Conservation (phyloP, 2,797 vertebrate genomes). For the Chlorospingus semifuscus region DNA sequence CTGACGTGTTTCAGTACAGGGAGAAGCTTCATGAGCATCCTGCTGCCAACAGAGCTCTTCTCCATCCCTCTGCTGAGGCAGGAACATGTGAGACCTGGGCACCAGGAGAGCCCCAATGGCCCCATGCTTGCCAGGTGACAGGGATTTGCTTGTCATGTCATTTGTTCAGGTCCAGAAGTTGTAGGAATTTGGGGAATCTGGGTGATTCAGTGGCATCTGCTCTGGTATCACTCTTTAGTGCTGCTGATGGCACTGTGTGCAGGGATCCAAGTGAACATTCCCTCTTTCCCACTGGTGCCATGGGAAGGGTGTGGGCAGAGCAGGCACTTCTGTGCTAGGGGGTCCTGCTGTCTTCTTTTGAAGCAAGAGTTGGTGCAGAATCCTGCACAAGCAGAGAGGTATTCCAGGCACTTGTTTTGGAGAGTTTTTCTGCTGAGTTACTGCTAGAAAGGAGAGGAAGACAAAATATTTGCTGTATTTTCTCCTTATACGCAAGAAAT, state of each 20-base stretch:
- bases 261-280: not conserved
- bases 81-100: not conserved
- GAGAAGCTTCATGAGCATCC: rapidly evolving
- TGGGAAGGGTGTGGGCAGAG: not conserved
- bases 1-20: not conserved
- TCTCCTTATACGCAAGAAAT: not conserved
- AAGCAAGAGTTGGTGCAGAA: not conserved
- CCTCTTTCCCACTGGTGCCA: not conserved
- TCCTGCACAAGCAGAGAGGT: not conserved
- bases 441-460: not conserved
- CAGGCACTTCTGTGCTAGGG: not conserved
- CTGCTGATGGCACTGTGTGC: not conserved
- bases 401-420: not conserved
- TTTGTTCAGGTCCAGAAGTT: not conserved
- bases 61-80: not conserved
- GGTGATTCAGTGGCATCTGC: not conserved
- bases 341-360: not conserved
- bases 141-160: rapidly evolving
- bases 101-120: not conserved
- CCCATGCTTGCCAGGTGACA: not conserved
- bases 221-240: not conserved
- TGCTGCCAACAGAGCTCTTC: not conserved
- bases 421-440: not conserved
- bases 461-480: not conserved
- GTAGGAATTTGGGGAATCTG: not conserved